Evolutionary conservation across 1,140 invertebrate species (phyloP).

Genomic region (Muscidifurax raptorellus): DNA sequence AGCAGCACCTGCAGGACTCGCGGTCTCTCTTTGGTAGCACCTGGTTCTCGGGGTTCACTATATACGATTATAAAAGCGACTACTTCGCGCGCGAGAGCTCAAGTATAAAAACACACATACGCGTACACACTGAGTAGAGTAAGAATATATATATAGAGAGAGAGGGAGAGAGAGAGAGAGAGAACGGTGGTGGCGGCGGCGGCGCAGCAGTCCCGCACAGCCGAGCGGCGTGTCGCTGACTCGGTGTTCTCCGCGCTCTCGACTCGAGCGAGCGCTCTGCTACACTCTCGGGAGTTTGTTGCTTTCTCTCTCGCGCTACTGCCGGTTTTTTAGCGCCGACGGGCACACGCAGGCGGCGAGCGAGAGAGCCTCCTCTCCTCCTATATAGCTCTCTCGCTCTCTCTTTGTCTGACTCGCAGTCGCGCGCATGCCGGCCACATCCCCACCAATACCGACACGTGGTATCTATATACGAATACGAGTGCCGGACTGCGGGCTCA

Average conservation of each 20-base stretch:
- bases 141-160: too few species aligned
- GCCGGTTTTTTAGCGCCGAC: not conserved
- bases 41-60: not conserved
- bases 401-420: not conserved
- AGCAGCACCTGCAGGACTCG: not conserved
- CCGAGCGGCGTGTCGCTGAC: constrained; percentile 12
- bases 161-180: too few species aligned
- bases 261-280: constrained; percentile 1
- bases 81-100: not conserved
- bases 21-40: not conserved
- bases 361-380: not conserved
- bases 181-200: not conserved
- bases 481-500: not conserved
- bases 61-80: not conserved
- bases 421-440: not conserved
- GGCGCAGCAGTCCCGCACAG: not conserved
- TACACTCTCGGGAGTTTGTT: not conserved
- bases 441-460: not conserved
- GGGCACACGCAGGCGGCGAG: not conserved
- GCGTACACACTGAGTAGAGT: not conserved
- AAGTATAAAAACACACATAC: not conserved
- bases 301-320: not conserved
- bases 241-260: constrained; percentile 4
- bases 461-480: too few species aligned
- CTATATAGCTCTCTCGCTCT: not conserved